These are phyloP conservation scores for Drosophila neonasuta DNA, from an alignment of 2,888 invertebrate genomes.

Conservation along the genomic window DNA sequence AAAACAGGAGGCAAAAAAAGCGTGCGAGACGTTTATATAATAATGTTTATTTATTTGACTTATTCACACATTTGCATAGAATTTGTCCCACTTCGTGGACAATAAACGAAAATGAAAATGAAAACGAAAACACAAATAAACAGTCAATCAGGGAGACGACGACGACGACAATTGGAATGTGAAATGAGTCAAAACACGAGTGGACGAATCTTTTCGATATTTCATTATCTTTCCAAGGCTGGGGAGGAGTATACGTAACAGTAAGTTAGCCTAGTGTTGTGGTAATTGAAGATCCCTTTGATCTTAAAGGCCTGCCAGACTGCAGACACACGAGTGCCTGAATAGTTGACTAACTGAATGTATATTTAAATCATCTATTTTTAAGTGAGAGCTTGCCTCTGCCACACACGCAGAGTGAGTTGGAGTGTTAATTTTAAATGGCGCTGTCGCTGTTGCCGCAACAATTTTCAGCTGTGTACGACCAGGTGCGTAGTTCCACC, in stretches of 20 bases:
- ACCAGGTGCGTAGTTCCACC: conserved; percentile 42
- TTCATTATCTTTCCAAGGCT: conserved; percentile 41
- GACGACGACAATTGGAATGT: conserved; percentile 55
- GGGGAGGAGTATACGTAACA: background rate
- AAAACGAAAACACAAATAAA: conserved; percentile 46
- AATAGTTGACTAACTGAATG: conserved; percentile 13
- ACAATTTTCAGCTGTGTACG: conserved; percentile 52
- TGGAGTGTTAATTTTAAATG: conserved; percentile 49
- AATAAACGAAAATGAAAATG: conserved; percentile 38
- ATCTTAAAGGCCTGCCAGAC: conserved; percentile 25
- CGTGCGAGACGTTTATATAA: conserved; percentile 67
- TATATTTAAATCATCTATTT: conserved; percentile 28
- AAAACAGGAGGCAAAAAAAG: conserved; percentile 6
- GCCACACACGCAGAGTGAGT: conserved; percentile 40
- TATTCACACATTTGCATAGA: conserved; percentile 66
- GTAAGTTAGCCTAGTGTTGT: conserved; percentile 41
- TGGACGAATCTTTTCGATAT: conserved; percentile 34
- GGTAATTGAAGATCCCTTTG: conserved; percentile 39
- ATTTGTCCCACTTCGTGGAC: conserved; percentile 74
- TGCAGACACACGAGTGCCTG: conserved; percentile 2
- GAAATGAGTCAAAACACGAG: conserved; percentile 66
- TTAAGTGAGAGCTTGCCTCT: conserved; percentile 5
- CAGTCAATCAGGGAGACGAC: conserved; percentile 29
- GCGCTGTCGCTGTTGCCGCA: conserved; percentile 28
- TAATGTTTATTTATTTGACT: conserved; percentile 71